Evolutionary conservation across 2,888 invertebrate genomes (phyloP), one percentile per base, ranked within the genome.

Genomic region (Acutogordius australiensis): DNA sequence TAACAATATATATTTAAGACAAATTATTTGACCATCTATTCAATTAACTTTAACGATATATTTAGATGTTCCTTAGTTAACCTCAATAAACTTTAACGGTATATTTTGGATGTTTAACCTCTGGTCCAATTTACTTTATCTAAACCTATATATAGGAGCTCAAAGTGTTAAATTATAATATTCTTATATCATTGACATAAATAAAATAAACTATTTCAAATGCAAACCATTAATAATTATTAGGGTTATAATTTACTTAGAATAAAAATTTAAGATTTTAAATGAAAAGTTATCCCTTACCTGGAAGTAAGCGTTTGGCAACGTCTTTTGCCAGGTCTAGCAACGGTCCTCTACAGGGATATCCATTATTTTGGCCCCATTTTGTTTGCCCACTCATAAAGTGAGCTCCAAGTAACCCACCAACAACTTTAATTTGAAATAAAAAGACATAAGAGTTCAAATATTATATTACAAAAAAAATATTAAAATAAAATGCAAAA

Each of bases 261-360:
- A 85, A 82, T 70, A 86, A 86, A 1, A 85, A 84, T 44, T 51
- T 51, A 21, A 4, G 4, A 51, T 51, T 51, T 4, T n/a, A 51
- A n/a, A 51, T n/a, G n/a, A n/a, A n/a, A n/a, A n/a, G n/a, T n/a
- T 37, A 37, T 37, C 29, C 30, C 61, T 57, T 63, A 73, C 73
- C 74, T 29, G 85, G 83, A 59, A 99, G 76, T 18, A 99, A 73
- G 66, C 88, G 78, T 62, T 83, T 80, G 0, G 90, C 94, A 30
- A 90, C 85, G 72, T 87, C 84, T 71, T 90, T 91, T 0, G 97
- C 97, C 64, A 97, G 73, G 23, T 83, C 75, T 2, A 97, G 73
- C 1, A 97, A 72, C 0, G 94, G 91, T 0, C 97, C 97, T 68
- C 82, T 81, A 68, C 97, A 97, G 0, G 97, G 97, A 90, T 91